Evolutionary conservation across 2,888 invertebrate genomes (phyloP).

Genomic region (Siphlonurus alternatus): DNA sequence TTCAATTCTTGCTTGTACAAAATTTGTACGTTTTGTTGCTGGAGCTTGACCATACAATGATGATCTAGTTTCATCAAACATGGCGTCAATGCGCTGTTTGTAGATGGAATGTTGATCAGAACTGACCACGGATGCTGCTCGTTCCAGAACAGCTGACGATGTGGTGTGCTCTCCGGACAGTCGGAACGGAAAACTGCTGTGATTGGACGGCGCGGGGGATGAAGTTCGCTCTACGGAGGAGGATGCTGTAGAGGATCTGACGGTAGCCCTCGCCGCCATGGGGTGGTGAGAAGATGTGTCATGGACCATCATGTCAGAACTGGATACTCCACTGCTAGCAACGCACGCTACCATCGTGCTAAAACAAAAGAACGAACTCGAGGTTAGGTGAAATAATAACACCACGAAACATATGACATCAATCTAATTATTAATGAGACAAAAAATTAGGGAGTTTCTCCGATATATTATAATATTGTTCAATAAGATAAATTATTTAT

Average conservation of each 20-base stretch:
- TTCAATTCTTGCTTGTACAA: conserved; percentile 73
- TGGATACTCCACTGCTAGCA: not conserved
- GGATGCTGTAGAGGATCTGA: not conserved
- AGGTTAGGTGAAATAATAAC: no score
- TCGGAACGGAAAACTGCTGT: not conserved
- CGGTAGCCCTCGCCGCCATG: not conserved
- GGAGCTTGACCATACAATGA: conserved; percentile 23
- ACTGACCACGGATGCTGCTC: conserved; percentile 10
- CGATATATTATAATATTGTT: no score
- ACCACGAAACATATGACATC: no score
- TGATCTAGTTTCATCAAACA: conserved; percentile 58
- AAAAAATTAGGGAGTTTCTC: no score
- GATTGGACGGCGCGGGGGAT: no score
- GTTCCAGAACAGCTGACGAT: not conserved
- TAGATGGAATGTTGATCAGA: conserved; percentile 38
- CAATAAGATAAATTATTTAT: no score
- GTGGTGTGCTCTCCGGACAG: not conserved
- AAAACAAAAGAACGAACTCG: no score
- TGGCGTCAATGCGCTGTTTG: conserved; percentile 71
- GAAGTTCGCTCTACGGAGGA: no score
- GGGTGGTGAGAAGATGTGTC: no score
- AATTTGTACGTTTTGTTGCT: conserved; percentile 34
- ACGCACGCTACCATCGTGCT: not conserved
- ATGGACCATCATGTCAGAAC: not conserved
- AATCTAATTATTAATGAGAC: no score